phyloP scores from a whole-genome alignment of 2,113 vertebrate species.

The Chaenocephalus aceratus region DNA sequence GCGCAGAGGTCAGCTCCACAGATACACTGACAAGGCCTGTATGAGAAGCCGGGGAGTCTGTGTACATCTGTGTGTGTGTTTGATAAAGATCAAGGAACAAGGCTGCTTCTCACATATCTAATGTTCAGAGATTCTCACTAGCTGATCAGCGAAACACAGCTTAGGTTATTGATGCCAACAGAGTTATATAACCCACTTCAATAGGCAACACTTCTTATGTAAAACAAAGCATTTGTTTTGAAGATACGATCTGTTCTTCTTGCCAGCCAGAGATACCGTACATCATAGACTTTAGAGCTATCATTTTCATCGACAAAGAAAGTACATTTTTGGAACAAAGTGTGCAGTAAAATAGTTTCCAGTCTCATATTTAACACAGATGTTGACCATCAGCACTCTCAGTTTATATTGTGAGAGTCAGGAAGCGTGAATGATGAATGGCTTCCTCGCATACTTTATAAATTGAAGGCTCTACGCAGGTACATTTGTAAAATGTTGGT shows the following conservation, averaged over 20 bases:
- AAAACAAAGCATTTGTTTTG: slow-evolving; percentile 48
- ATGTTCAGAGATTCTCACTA: slow-evolving; percentile 42
- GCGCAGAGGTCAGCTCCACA: slow-evolving; percentile 41
- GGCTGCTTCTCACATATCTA: slow-evolving; percentile 31
- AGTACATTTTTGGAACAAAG: slow-evolving; percentile 10
- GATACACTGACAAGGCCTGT: slow-evolving; percentile 15
- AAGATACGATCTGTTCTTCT: slow-evolving; percentile 35
- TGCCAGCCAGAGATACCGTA: not conserved
- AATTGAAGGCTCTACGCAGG: not conserved
- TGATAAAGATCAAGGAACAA: not conserved
- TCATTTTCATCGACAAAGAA: slow-evolving; percentile 7
- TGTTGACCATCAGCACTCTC: slow-evolving; percentile 5
- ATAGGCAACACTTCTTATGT: not conserved
- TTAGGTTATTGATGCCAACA: slow-evolving; percentile 41
- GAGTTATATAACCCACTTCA: slow-evolving; percentile 22
- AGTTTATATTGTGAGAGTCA: slow-evolving; percentile 12
- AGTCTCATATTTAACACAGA: not conserved
- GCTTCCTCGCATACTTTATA: slow-evolving; percentile 2
- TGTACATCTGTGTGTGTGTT: not conserved
- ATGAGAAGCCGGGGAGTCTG: slow-evolving; percentile 16
- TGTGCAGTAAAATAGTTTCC: not conserved
- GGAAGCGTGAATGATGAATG: slow-evolving; percentile 40
- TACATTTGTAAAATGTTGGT: not conserved
- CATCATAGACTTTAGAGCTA: slow-evolving; percentile 2
- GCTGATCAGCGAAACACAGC: slow-evolving; percentile 23